These are phyloP conservation scores for Sebastes hubbsi DNA, from an alignment of 2,797 vertebrate species.

Conservation along the genomic window DNA sequence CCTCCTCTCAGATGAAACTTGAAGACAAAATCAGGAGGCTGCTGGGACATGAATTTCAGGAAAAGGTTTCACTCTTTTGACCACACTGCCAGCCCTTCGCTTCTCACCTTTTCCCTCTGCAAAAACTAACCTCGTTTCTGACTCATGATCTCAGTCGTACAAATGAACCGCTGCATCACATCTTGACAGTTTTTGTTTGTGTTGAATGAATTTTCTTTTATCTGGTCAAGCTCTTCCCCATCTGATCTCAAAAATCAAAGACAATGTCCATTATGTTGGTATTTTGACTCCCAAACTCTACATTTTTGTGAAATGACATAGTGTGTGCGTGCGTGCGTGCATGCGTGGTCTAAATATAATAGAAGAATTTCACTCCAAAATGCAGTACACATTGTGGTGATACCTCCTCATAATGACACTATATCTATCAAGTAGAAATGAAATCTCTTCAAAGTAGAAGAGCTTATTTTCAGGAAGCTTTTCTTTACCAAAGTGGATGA, in stretches of 20 bases:
- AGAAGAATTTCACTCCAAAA: constrained; percentile 1
- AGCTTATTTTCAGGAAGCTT: neutral
- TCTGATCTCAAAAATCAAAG: neutral
- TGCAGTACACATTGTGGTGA: neutral
- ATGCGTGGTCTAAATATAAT: too few relatives aligned
- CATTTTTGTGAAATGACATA: neutral
- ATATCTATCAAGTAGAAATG: neutral
- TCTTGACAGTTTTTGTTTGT: neutral
- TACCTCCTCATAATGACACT: neutral
- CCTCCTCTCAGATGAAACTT: constrained; percentile 86
- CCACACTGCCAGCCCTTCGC: neutral
- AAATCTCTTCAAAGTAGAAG: neutral
- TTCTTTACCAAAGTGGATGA: neutral
- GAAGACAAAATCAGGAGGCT: constrained; percentile 88
- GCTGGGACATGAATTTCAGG: constrained; percentile 89
- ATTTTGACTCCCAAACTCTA: neutral
- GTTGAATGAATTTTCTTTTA: neutral
- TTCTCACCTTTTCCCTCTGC: neutral
- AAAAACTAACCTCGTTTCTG: neutral
- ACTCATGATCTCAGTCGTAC: neutral
- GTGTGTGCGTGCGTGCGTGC: neutral
- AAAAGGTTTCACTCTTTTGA: constrained; percentile 82
- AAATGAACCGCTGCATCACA: neutral
- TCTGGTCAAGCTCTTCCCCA: neutral
- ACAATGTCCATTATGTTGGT: neutral